These are phyloP conservation scores for Miniopterus natalensis DNA, from an alignment of 2,113 vertebrate species.

Conservation along the genomic window DNA sequence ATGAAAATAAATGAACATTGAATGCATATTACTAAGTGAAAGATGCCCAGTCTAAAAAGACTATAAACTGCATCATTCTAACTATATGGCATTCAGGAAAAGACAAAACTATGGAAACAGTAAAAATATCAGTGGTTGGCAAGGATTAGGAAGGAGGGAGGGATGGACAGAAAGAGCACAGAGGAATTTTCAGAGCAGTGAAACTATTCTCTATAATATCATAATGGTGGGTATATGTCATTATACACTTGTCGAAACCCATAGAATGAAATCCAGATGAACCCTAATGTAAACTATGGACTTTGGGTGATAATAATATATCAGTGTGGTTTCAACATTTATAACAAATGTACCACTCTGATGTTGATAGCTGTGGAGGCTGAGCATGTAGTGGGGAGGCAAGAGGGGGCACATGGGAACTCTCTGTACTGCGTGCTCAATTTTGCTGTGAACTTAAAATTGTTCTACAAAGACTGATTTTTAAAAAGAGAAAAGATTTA, in stretches of 20 bases:
- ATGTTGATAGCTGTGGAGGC: neutral
- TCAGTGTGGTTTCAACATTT: neutral
- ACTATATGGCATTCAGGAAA: neutral
- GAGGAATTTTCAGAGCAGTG: neutral
- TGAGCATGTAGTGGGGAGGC: rapidly evolving
- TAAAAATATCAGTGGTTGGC: neutral
- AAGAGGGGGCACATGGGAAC: neutral
- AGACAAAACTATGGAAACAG: neutral
- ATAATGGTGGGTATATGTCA: rapidly evolving
- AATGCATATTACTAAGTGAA: neutral
- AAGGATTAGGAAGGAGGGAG: too few species aligned
- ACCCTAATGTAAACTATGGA: neutral
- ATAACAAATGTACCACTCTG: neutral
- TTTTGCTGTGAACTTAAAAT: neutral
- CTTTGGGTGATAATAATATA: neutral
- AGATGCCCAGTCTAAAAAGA: neutral
- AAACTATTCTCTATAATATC: neutral
- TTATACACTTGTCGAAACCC: neutral
- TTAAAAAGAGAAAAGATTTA: neutral
- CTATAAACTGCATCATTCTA: neutral
- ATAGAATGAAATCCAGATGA: neutral
- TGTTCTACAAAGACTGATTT: neutral
- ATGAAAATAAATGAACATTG: neutral
- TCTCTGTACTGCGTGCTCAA: neutral
- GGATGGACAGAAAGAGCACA: too few species aligned